These are phyloP conservation scores for Drosophila arawakana DNA, from an alignment of 1,140 invertebrate genomes.

Conservation along the genomic window DNA sequence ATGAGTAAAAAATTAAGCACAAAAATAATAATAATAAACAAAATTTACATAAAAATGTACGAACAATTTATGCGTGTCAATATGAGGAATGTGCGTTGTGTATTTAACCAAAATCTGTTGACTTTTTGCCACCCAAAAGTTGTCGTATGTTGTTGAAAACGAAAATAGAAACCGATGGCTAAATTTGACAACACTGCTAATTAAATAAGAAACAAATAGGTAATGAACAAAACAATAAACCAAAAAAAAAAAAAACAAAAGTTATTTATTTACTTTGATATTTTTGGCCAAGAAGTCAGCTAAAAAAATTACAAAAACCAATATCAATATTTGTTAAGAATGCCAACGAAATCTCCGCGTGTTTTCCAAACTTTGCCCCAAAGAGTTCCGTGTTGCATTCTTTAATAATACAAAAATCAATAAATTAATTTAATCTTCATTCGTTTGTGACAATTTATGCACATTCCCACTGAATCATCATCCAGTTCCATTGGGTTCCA, in stretches of 20 bases:
- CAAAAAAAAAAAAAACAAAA: neutral
- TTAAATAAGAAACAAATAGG: slow-evolving; percentile 40
- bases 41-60: slow-evolving; percentile 41
- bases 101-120: slow-evolving; percentile 30
- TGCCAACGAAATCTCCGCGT: slow-evolving; percentile 16
- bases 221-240: slow-evolving; percentile 15
- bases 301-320: slow-evolving; percentile 8
- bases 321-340: slow-evolving; percentile 30
- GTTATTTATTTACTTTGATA: slow-evolving; percentile 11
- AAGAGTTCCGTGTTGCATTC: slow-evolving; percentile 20
- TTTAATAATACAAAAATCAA: slow-evolving; percentile 16
- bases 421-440: slow-evolving; percentile 20
- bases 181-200: slow-evolving; percentile 50
- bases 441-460: slow-evolving; percentile 72
- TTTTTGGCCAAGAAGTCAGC: slow-evolving; percentile 28
- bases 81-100: slow-evolving; percentile 35
- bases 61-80: slow-evolving; percentile 66
- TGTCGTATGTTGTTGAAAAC: neutral
- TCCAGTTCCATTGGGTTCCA: slow-evolving; percentile 42
- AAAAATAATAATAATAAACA: slow-evolving; percentile 5
- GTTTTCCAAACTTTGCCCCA: slow-evolving; percentile 51
- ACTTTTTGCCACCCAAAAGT: slow-evolving; percentile 17
- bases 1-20: slow-evolving; percentile 20
- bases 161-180: slow-evolving; percentile 36
- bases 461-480: slow-evolving; percentile 53